A percentile compares a stretch with the other conserved stretches of the same genome.
Conservation (phyloP, 2,113 vertebrate genomes). For the Clupea harengus region DNA sequence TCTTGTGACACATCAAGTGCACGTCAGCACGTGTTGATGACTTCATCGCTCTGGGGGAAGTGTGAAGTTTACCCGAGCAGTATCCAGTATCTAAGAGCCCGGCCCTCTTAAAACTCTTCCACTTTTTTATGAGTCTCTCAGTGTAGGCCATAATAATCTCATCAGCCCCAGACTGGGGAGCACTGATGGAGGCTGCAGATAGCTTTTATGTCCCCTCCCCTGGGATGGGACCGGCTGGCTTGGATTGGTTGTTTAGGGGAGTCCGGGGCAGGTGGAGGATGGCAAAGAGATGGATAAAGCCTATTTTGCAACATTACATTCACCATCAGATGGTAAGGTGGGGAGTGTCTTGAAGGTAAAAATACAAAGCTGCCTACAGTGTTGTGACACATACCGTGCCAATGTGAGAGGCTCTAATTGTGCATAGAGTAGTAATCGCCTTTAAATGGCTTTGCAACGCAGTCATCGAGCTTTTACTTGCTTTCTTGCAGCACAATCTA, state of each 20-base stretch:
- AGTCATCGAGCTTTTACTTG: background rate
- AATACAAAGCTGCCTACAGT: background rate
- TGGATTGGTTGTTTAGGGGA: background rate
- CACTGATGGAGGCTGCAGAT: conserved; percentile 53
- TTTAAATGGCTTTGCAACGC: background rate
- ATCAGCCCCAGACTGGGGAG: conserved; percentile 47
- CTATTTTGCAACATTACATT: background rate
- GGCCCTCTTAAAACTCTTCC: conserved; percentile 37
- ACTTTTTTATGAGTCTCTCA: conserved; percentile 47
- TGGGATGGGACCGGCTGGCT: conserved; percentile 27
- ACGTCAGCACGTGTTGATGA: conserved; percentile 18
- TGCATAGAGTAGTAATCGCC: background rate
- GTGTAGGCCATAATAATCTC: conserved; percentile 52
- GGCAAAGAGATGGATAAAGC: background rate
- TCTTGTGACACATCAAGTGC: background rate
- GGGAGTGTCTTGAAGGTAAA: background rate
- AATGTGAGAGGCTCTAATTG: background rate
- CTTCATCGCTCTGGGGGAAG: conserved; percentile 37
- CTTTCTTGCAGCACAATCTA: background rate
- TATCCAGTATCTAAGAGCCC: conserved; percentile 27
- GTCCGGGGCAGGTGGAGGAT: conserved; percentile 6
- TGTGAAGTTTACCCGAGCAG: conserved; percentile 37
- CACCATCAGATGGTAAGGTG: background rate
- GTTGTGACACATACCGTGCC: background rate
- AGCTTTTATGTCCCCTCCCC: conserved; percentile 49